A percentile compares a stretch with the other conserved stretches of the same genome.
phyloP scores from a whole-genome alignment of 2,797 vertebrate species.

The Enteromius thamalakanensis region DNA sequence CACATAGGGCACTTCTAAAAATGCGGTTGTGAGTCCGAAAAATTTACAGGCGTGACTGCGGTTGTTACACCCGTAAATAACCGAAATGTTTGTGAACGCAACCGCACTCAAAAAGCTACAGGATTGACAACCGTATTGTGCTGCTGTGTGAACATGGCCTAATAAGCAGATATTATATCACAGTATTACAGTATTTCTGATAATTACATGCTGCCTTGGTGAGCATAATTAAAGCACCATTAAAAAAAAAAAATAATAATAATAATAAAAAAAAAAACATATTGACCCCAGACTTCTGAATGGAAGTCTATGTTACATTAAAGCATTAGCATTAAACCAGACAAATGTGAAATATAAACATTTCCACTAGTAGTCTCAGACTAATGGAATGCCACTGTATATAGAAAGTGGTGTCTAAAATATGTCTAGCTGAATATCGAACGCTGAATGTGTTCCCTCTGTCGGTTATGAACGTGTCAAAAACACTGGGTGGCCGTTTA shows the following conservation, averaged over 20 bases:
- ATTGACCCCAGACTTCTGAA: not conserved
- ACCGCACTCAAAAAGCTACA: too few species aligned
- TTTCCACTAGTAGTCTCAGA: not conserved
- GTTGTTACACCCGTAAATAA: too few species aligned
- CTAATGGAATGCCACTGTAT: not conserved
- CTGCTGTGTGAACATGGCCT: too few species aligned
- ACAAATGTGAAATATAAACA: not conserved
- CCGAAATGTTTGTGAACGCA: too few species aligned
- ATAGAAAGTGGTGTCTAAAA: constrained; percentile 5
- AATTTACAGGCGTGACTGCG: too few species aligned
- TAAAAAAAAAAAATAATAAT: not conserved
- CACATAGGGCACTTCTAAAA: too few species aligned
- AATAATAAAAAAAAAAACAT: not conserved
- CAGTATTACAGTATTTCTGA: not conserved
- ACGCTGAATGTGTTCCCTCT: constrained; percentile 20
- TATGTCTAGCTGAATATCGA: constrained; percentile 21
- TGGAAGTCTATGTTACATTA: not conserved
- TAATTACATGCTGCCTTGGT: not conserved
- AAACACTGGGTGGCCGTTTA: constrained; percentile 34
- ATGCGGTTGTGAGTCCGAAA: too few species aligned
- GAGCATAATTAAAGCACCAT: not conserved
- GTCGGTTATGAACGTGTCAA: constrained; percentile 28
- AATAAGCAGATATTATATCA: not conserved
- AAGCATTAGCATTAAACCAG: not conserved
- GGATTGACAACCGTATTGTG: too few species aligned